phyloP scores from a whole-genome alignment of 2,797 vertebrate genomes.

The Pampus argenteus region DNA sequence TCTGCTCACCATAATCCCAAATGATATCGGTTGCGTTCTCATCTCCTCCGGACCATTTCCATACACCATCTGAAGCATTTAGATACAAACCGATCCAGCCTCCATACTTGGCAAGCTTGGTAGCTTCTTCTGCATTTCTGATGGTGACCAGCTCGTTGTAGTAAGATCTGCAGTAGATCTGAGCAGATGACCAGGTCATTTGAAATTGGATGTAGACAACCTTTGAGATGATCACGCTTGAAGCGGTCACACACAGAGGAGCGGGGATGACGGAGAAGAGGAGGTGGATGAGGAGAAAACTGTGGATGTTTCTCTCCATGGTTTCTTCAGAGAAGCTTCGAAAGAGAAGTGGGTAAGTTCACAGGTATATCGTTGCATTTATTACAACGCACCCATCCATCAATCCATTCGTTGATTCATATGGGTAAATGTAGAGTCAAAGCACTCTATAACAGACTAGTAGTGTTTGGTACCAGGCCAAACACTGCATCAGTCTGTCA shows the following conservation, averaged over 20 bases:
- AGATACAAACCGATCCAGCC: slow-evolving; percentile 6
- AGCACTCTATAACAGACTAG: too few relatives aligned
- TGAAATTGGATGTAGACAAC: accelerated
- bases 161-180: accelerated
- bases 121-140: accelerated
- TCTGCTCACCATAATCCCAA: accelerated
- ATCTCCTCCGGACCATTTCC: neutral
- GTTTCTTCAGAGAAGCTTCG: neutral
- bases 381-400: neutral
- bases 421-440: too few relatives aligned
- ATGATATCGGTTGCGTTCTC: accelerated
- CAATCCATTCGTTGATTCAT: too few relatives aligned
- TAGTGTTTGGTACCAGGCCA: too few relatives aligned
- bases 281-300: neutral
- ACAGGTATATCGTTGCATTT: neutral
- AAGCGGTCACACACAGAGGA: accelerated
- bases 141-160: neutral
- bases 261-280: neutral
- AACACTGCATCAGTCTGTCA: too few relatives aligned
- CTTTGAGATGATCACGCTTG: accelerated
- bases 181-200: accelerated
- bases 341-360: neutral
- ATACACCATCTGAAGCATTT: accelerated
- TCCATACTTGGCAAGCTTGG: accelerated
- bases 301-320: neutral